Evolutionary conservation across 2,113 vertebrate genomes (phyloP).

Genomic region (Gasterosteus aculeatus): DNA sequence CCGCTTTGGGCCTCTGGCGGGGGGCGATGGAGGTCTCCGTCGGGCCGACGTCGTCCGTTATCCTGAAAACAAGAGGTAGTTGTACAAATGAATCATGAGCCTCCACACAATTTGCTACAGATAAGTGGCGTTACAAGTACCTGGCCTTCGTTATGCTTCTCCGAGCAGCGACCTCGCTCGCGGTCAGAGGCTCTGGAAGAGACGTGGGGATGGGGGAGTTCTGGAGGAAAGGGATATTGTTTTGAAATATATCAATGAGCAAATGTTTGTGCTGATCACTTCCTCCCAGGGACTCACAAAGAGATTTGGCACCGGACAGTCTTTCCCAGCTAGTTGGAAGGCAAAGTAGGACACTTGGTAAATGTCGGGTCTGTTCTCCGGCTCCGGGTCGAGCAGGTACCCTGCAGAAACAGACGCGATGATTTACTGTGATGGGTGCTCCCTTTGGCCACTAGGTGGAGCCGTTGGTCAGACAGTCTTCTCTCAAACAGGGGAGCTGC

Average conservation of each 20-base stretch:
- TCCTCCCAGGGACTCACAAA: slow-evolving; percentile 84
- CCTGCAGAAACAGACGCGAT: slow-evolving; percentile 72
- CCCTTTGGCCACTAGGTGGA: slow-evolving; percentile 59
- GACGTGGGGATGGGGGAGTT: slow-evolving; percentile 89
- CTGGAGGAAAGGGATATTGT: slow-evolving; percentile 66
- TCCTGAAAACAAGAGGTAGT: slow-evolving; percentile 75
- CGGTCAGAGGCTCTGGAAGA: slow-evolving; percentile 93
- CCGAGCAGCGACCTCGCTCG: slow-evolving; percentile 94
- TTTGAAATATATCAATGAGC: not conserved
- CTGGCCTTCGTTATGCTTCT: slow-evolving; percentile 97
- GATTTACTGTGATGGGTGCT: not conserved
- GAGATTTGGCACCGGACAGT: slow-evolving; percentile 94
- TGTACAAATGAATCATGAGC: not conserved
- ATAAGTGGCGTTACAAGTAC: slow-evolving; percentile 66
- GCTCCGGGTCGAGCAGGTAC: slow-evolving; percentile 97
- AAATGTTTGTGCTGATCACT: accelerated
- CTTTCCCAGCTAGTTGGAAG: slow-evolving; percentile 93
- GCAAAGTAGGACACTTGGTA: slow-evolving; percentile 96
- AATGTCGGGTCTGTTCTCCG: slow-evolving; percentile 94
- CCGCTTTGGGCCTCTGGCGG: slow-evolving; percentile 94
- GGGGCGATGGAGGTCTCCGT: slow-evolving; percentile 99
- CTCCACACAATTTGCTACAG: not conserved
- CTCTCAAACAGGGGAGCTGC: not conserved
- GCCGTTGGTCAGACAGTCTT: slow-evolving; percentile 46
- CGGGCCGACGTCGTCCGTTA: slow-evolving; percentile 93